Evolutionary conservation across 2,888 invertebrate species (phyloP), one percentile per base, ranked within the genome.

Genomic region (Dione vanillae): DNA sequence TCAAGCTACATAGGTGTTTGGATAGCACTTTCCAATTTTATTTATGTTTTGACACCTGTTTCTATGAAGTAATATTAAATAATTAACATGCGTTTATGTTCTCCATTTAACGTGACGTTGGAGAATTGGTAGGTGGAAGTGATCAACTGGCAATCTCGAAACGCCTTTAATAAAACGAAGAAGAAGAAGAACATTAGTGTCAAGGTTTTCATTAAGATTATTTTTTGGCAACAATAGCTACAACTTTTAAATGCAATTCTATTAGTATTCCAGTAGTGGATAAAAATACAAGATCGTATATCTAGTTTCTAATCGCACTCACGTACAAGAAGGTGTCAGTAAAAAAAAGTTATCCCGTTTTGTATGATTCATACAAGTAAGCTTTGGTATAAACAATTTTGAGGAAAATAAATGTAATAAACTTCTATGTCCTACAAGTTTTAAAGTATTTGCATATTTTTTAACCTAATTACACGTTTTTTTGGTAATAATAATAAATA

Each of bases 271-370:
- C 47, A 51, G 19, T 20, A 40, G 49, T 20, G 19, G 45, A 62
- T 64, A 37, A 16, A 62, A 72, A 72, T 67, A 66, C 41, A 66
- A 56, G 56, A 66, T 61, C 56, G 45, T 70, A 47, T 10, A 70
- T 72, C 66, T 37, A 62, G 37, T 45, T 67, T 70, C 20, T 58
- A 27, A 70, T 70, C 72, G 37, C 14, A 64, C 58, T 40, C 67
- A 74, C 69, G 70, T 73, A 64, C 65, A 2, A 51, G 66, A 56
- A 52, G 66, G 74, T 67, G 74, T 54, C 47, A 61, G 71, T 49
- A 40, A 56, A 69, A 66, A 69, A 40, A 61, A 51, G 52, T n/a
- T 27, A 41, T 43, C 61, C 71, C 67, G 72, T 72, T 74, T 56
- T 49, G 40, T 3, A 58, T 73, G 74, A 73, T 45, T 75, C 67